Conservation (phyloP, 2,113 vertebrate species). For the Halcyon senegalensis region DNA sequence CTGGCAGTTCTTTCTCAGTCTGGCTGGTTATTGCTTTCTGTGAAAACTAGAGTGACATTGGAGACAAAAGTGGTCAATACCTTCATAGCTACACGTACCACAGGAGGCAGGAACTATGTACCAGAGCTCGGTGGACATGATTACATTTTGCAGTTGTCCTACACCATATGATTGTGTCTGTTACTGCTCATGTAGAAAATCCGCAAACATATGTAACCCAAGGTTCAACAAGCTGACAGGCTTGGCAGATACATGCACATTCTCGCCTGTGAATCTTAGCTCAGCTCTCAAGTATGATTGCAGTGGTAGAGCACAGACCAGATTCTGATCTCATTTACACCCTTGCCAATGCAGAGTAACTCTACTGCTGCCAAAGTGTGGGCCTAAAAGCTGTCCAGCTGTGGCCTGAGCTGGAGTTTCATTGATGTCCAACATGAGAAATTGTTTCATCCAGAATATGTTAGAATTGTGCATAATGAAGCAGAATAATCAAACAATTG, state of each 20-base stretch:
- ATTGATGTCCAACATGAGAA: not conserved
- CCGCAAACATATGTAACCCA: not conserved
- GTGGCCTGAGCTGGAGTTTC: not conserved
- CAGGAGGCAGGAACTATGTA: not conserved
- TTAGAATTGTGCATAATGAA: not conserved
- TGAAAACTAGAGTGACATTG: not conserved
- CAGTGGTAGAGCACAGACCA: not conserved
- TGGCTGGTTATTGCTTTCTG: not conserved
- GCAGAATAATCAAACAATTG: not conserved
- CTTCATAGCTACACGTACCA: not conserved
- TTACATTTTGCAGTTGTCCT: not conserved
- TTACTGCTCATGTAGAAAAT: not conserved
- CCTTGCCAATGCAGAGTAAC: not conserved
- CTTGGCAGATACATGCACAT: not conserved
- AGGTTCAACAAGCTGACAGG: not conserved
- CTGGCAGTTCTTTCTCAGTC: not conserved
- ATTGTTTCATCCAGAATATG: not conserved
- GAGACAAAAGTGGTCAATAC: not conserved
- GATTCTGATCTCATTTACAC: not conserved
- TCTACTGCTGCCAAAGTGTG: not conserved
- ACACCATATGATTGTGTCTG: not conserved
- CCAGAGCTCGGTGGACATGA: not conserved
- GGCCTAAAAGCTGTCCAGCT: not conserved
- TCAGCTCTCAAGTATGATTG: not conserved
- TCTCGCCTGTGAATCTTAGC: not conserved